Evolutionary conservation across 2,113 vertebrate species (phyloP).

Genomic region (Proteles cristata): DNA sequence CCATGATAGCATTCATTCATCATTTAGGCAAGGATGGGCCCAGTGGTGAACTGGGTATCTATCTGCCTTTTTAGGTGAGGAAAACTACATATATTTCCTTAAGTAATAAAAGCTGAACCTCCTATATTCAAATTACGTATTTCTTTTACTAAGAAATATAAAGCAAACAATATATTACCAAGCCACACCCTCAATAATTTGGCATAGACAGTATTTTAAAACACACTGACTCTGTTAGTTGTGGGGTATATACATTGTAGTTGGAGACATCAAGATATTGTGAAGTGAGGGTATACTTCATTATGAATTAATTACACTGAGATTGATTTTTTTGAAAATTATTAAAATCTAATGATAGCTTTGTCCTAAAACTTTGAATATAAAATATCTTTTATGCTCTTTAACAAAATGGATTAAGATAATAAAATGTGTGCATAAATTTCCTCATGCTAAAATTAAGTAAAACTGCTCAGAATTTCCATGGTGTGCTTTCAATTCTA

Average conservation of each 20-base stretch:
- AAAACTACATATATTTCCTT: background rate
- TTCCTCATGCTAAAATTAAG: conserved; percentile 11
- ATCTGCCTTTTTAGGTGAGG: background rate
- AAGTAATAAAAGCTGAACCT: background rate
- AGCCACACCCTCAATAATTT: background rate
- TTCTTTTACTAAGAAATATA: background rate
- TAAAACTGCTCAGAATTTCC: conserved; percentile 21
- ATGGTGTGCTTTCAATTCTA: background rate
- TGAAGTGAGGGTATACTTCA: background rate
- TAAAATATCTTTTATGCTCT: conserved; percentile 26
- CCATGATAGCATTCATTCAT: background rate
- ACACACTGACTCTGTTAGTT: background rate
- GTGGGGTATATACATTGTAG: background rate
- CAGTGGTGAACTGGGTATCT: background rate
- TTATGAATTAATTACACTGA: background rate
- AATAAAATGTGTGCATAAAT: conserved; percentile 42
- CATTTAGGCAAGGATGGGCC: background rate
- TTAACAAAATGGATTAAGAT: conserved; percentile 47
- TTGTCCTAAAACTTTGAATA: conserved; percentile 41
- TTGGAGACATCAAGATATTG: background rate
- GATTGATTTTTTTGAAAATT: conserved; percentile 50
- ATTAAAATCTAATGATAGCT: conserved; percentile 51
- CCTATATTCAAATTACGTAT: background rate
- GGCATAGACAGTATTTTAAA: background rate
- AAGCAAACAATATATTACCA: background rate